Conservation (phyloP, 2,797 vertebrate species). For the Tenualosa ilisha region DNA sequence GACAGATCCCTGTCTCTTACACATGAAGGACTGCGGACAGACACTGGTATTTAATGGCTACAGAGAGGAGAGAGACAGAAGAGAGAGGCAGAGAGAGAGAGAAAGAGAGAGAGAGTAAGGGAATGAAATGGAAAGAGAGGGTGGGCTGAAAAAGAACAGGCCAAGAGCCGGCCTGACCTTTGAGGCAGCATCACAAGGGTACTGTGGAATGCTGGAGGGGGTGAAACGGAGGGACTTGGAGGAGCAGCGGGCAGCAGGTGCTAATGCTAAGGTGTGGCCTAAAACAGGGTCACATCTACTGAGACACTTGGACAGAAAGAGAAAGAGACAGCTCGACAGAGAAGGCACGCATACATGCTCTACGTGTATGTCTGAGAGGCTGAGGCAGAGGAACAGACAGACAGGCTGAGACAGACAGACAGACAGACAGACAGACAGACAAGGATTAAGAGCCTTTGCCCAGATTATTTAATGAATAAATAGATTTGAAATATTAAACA, state of each 20-base stretch:
- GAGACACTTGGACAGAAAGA: neutral
- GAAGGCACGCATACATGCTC: neutral
- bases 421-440: neutral
- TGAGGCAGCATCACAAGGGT: neutral
- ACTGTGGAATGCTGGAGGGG: neutral
- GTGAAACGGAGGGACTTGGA: neutral
- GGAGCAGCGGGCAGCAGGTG: neutral
- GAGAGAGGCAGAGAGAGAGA: neutral
- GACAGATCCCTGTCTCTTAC: neutral
- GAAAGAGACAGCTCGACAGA: constrained; percentile 30
- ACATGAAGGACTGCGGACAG: neutral
- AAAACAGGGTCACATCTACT: neutral
- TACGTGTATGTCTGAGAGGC: neutral
- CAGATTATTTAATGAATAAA: constrained; percentile 43
- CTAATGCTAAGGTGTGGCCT: neutral
- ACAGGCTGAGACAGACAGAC: neutral
- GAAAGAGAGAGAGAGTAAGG: neutral
- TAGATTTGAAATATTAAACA: constrained; percentile 46
- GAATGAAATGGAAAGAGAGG: neutral
- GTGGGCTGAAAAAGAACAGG: neutral
- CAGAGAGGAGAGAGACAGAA: neutral
- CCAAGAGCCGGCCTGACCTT: neutral
- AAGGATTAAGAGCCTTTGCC: constrained; percentile 12
- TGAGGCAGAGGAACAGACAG: neutral
- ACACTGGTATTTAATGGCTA: neutral